phyloP scores from a whole-genome alignment of 2,888 invertebrate genomes.

The Aelia acuminata region DNA sequence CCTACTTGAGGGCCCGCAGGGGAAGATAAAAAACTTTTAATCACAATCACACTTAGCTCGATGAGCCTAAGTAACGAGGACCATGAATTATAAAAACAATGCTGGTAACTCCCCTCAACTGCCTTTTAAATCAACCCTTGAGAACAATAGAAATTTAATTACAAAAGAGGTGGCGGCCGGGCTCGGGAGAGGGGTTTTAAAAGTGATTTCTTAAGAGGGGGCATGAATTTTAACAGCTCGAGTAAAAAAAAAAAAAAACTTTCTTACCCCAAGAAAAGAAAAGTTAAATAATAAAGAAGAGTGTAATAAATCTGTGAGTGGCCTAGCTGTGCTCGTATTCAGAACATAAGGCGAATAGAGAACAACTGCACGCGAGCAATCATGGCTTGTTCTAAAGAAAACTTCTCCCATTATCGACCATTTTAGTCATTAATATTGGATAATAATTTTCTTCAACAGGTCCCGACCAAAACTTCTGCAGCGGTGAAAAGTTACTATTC shows the following conservation, averaged over 20 bases:
- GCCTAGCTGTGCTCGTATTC: not conserved
- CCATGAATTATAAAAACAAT: conserved; percentile 59
- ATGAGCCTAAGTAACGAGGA: conserved; percentile 11
- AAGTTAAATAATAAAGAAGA: conserved; percentile 56
- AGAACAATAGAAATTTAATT: conserved; percentile 60
- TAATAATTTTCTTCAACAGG: conserved; percentile 21
- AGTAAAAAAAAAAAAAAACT: not conserved
- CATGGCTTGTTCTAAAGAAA: not conserved
- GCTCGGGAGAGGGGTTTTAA: conserved; percentile 29
- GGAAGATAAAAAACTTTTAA: conserved; percentile 16
- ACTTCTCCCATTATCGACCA: conserved; percentile 4
- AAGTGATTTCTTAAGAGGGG: conserved; percentile 56
- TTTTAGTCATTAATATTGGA: conserved; percentile 31
- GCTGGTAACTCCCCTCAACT: conserved; percentile 55
- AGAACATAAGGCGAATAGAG: not conserved
- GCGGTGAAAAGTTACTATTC: not conserved
- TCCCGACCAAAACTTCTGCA: not conserved
- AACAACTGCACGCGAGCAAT: not conserved
- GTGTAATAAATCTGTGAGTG: conserved; percentile 45
- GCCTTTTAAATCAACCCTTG: conserved; percentile 59
- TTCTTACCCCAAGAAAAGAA: conserved; percentile 31
- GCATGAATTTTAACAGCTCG: conserved; percentile 56
- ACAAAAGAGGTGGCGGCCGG: conserved; percentile 44
- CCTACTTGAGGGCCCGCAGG: not conserved
- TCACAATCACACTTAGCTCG: conserved; percentile 15